A percentile compares a stretch with the other conserved stretches of the same genome.
Evolutionary conservation across 2,888 invertebrate genomes (phyloP).

Genomic region (Andrena marginata): DNA sequence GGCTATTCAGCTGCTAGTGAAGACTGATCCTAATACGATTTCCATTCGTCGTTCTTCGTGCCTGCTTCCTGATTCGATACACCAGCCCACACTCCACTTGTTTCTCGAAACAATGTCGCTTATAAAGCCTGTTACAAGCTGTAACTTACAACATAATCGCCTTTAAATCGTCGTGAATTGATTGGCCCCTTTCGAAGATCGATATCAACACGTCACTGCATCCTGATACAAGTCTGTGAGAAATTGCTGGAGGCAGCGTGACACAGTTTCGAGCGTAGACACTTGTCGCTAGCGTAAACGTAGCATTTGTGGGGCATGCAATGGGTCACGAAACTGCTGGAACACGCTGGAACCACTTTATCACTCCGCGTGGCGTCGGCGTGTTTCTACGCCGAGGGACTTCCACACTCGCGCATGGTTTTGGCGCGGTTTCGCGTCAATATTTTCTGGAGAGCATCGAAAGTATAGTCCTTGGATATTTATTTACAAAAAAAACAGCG

Average conservation of each 20-base stretch:
- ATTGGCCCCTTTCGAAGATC: conserved; percentile 23
- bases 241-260: conserved; percentile 56
- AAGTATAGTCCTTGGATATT: too few relatives aligned
- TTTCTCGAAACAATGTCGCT: background rate
- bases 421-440: too few relatives aligned
- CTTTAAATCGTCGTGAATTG: conserved; percentile 10
- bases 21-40: background rate
- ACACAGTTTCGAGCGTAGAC: conserved; percentile 50
- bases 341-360: background rate
- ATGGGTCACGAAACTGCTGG: conserved; percentile 13
- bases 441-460: too few relatives aligned
- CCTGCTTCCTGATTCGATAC: background rate
- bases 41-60: background rate
- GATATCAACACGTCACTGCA: conserved; percentile 26
- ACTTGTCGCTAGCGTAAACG: conserved; percentile 30
- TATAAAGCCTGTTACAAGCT: background rate
- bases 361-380: too few relatives aligned
- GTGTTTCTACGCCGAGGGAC: too few relatives aligned
- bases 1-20: too few relatives aligned
- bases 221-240: conserved; percentile 47
- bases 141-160: background rate
- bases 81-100: background rate
- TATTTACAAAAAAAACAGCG: too few relatives aligned
- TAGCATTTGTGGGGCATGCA: background rate
- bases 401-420: too few relatives aligned